phyloP scores from a whole-genome alignment of 2,888 invertebrate species.

The Coenonympha arcania region DNA sequence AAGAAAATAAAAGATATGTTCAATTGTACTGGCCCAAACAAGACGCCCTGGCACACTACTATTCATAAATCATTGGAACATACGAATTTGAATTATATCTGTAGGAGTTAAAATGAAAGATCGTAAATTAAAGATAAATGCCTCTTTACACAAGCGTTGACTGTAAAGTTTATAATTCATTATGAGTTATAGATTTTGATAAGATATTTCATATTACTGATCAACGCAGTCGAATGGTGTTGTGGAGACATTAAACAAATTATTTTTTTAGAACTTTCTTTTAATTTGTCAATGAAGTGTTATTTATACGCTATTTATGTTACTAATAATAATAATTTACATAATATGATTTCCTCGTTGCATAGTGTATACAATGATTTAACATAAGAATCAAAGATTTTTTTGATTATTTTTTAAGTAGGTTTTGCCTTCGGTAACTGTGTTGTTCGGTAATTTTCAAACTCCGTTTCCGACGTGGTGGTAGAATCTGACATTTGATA shows the following conservation, averaged over 20 bases:
- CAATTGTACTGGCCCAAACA: neutral
- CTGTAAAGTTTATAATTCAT: too few species aligned
- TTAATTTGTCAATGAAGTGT: neutral
- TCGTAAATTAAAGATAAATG: slow-evolving; percentile 31
- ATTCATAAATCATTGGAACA: slow-evolving; percentile 15
- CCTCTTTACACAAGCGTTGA: slow-evolving; percentile 25
- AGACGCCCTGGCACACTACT: neutral
- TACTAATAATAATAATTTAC: neutral
- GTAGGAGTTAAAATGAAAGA: slow-evolving; percentile 19
- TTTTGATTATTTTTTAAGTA: too few species aligned
- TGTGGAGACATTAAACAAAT: neutral
- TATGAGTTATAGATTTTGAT: slow-evolving; percentile 23
- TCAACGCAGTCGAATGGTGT: slow-evolving; percentile 11
- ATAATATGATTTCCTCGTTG: too few species aligned
- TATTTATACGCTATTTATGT: too few species aligned
- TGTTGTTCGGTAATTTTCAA: too few species aligned
- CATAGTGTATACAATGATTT: too few species aligned
- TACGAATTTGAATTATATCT: slow-evolving; percentile 24
- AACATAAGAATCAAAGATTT: too few species aligned
- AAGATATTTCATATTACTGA: slow-evolving; percentile 13
- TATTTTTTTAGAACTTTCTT: slow-evolving; percentile 2
- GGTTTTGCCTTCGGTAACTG: too few species aligned
- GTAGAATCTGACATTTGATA: too few species aligned
- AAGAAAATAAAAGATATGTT: too few species aligned
- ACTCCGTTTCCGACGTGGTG: too few species aligned